phyloP scores from a whole-genome alignment of 2,888 invertebrate genomes.

The Myathropa florea region DNA sequence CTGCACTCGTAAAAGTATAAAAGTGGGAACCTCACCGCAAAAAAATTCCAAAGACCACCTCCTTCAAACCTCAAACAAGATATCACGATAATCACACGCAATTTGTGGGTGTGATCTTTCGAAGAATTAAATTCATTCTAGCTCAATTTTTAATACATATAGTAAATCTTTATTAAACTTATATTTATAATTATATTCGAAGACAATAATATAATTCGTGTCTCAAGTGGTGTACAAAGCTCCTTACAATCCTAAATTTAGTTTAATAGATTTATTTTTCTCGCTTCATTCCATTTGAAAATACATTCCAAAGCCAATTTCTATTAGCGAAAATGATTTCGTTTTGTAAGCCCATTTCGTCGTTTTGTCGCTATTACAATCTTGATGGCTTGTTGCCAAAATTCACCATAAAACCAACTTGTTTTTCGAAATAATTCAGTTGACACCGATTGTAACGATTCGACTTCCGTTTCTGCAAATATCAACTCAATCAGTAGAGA shows the following conservation, averaged over 20 bases:
- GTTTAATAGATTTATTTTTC: neutral
- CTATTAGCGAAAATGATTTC: neutral
- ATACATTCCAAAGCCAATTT: constrained; percentile 8
- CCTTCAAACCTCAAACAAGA: too few relatives aligned
- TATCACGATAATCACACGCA: too few relatives aligned
- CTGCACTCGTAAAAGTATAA: too few relatives aligned
- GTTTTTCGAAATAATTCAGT: constrained; percentile 35
- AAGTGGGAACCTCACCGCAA: too few relatives aligned
- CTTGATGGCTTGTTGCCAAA: constrained; percentile 14
- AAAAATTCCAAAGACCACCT: too few relatives aligned
- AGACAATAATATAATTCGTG: neutral
- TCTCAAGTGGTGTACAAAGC: neutral
- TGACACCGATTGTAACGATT: constrained; percentile 33
- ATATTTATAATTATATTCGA: neutral
- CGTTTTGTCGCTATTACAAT: constrained; percentile 3
- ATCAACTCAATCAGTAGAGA: constrained; percentile 6
- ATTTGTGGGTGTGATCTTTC: too few relatives aligned
- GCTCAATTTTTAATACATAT: too few relatives aligned
- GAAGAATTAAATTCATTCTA: too few relatives aligned
- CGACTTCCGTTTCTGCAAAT: constrained; percentile 2
- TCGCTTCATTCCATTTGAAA: neutral
- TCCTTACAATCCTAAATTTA: neutral
- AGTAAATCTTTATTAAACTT: neutral
- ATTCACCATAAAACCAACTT: constrained; percentile 30
- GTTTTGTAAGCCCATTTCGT: constrained; percentile 15